Base-by-base conservation (phyloP, 2,113 vertebrate species). In the Chrysochloris asiatica region DNA sequence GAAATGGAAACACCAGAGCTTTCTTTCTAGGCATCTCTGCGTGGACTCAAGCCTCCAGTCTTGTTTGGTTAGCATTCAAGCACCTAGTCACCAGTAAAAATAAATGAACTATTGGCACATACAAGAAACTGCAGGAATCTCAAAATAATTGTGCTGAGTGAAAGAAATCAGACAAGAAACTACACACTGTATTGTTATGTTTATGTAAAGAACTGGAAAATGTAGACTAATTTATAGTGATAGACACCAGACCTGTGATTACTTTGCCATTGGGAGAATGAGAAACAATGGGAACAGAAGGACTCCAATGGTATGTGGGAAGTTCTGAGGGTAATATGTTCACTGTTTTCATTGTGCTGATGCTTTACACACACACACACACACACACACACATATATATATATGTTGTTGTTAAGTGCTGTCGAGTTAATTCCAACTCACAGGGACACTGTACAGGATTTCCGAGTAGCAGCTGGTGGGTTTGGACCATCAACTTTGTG, bases 201-300 rank as follows among this genome's bases (percentile, higher is more conserved):
- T 92, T 88, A 43, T 69, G 41, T 61, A 84, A 24, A 52, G 52
- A 54, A 84, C 65, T 91, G n/a, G 38, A 61, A 75, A 75, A 38
- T 56, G 4, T 19, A 54, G 79, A 77, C 16, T 63, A 48, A 61
- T 78, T 19, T 54, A 4, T n/a, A 11, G 24, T 88, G 47, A 93
- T 2, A 41, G 22, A 87, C 50, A 48, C 9, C 54, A 65, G n/a
- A 41, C 36, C 21, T 65, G 43, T 65, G 52, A 3, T 50, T 83
- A 45, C 2, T 85, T 84, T 67, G 41, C 33, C 41, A 33, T 67
- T 38, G 33, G 24, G 24, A 24, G 14, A 83, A 21, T 59, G 24
- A 21, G 26, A 77, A 36, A 87, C n/a, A 65, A 2, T 41, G 21
- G 21, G 26, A 59, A 65, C 10, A 10, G 2, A 4, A 56, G 24